phyloP scores from a whole-genome alignment of 2,797 vertebrate species.

The Semaprochilodus insignis region DNA sequence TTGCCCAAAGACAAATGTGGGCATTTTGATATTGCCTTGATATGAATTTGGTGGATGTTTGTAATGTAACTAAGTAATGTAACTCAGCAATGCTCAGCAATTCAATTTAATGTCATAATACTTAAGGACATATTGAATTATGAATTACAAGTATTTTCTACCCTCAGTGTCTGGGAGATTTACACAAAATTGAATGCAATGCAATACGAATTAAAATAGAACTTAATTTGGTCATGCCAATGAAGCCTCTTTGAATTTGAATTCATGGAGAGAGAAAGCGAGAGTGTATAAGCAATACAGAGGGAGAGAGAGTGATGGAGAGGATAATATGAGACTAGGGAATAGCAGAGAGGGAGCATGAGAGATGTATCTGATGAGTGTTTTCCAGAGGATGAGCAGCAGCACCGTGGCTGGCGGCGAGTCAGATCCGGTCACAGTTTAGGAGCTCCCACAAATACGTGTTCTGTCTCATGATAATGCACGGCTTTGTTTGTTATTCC shows the following conservation, averaged over 20 bases:
- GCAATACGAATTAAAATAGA: not conserved
- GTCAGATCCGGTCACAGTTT: conserved; percentile 53
- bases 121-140: too few species aligned
- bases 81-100: too few species aligned
- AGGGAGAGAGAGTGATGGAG: too few species aligned
- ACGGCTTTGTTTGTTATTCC: conserved; percentile 41
- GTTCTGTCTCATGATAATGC: conserved; percentile 50
- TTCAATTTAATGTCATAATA: too few species aligned
- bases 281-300: conserved; percentile 20
- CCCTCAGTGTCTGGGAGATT: not conserved
- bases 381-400: conserved; percentile 8
- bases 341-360: not conserved
- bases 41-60: too few species aligned
- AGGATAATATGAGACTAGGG: not conserved
- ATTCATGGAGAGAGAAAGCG: not conserved
- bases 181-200: not conserved
- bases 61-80: too few species aligned
- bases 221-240: not conserved
- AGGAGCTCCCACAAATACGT: conserved; percentile 53
- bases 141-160: too few species aligned
- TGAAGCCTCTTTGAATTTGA: not conserved
- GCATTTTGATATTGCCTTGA: too few species aligned
- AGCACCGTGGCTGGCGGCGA: conserved; percentile 21
- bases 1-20: too few species aligned
- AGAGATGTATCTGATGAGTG: not conserved